phyloP scores from a whole-genome alignment of 2,888 invertebrate genomes.

The Spatulosminthurus flaviceps region DNA sequence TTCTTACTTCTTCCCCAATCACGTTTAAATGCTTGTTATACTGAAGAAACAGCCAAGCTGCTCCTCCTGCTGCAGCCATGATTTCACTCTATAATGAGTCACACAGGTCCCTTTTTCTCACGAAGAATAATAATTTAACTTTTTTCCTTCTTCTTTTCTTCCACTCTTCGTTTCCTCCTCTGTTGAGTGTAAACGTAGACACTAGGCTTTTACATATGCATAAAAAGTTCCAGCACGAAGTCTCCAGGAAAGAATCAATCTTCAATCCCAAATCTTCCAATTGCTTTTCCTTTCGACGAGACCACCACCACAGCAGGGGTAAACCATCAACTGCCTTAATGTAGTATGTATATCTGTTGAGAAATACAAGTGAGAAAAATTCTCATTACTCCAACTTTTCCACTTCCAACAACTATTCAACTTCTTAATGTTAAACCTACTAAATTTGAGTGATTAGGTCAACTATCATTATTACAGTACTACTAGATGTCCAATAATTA shows the following conservation, averaged over 20 bases:
- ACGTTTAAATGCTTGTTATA: constrained; percentile 63
- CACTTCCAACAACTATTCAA: background rate
- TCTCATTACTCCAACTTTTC: background rate
- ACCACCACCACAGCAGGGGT: constrained; percentile 4
- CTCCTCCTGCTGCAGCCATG: constrained; percentile 56
- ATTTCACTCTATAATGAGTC: constrained; percentile 37
- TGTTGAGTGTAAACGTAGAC: background rate
- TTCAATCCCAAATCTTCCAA: background rate
- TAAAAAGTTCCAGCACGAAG: background rate
- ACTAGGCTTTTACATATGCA: background rate
- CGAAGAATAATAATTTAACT: constrained; percentile 16
- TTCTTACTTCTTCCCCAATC: constrained; percentile 62
- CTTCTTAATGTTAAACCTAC: background rate
- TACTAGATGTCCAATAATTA: too few relatives aligned
- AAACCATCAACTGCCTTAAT: constrained; percentile 3
- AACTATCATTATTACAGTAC: too few relatives aligned
- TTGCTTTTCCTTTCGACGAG: background rate
- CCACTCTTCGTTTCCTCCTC: constrained; percentile 31
- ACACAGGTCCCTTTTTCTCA: constrained; percentile 32
- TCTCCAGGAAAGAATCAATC: constrained; percentile 13
- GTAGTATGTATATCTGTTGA: background rate
- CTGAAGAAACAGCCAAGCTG: constrained; percentile 63
- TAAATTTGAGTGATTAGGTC: too few relatives aligned
- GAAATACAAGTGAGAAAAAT: background rate
- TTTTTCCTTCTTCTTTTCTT: constrained; percentile 27